Conservation (phyloP, 35 echinoderm and acorn worm species). For the Apostichopus californicus region DNA sequence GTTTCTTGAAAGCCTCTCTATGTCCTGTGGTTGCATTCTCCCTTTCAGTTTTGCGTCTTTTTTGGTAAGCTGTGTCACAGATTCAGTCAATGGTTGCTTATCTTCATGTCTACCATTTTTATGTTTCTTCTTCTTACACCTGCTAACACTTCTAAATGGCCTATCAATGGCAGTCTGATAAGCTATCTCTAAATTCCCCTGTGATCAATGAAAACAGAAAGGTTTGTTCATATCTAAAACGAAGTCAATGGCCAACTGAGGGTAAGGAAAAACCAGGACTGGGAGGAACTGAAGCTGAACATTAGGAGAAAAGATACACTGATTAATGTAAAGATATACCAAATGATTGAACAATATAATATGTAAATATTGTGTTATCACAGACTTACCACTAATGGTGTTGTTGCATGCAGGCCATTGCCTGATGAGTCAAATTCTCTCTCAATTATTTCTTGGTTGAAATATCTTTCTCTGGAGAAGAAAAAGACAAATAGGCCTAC, state of each 20-base stretch:
- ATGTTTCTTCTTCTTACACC: background rate
- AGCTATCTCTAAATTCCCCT: constrained; percentile 27
- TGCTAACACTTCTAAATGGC: background rate
- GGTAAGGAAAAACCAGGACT: too few species aligned
- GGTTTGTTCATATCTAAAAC: too few species aligned
- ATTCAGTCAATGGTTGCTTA: background rate
- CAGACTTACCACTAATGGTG: constrained; percentile 55
- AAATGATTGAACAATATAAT: background rate
- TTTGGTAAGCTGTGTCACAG: background rate
- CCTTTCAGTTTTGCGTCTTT: constrained; percentile 39
- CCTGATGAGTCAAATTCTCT: constrained; percentile 75
- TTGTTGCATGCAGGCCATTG: constrained; percentile 61
- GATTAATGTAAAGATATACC: too few species aligned
- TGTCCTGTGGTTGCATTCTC: constrained; percentile 5
- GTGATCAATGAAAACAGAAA: background rate
- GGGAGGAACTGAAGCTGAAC: too few species aligned
- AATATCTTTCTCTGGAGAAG: constrained; percentile 57
- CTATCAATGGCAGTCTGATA: constrained; percentile 33
- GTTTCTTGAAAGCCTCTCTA: constrained; percentile 29
- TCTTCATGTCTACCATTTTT: background rate
- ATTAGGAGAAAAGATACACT: too few species aligned
- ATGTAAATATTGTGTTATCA: background rate
- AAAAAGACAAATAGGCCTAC: background rate
- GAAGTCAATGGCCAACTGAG: too few species aligned
- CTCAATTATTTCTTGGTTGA: constrained; percentile 68